These are phyloP conservation scores for Channa striata DNA, from an alignment of 2,797 vertebrate species.

Conservation along the genomic window DNA sequence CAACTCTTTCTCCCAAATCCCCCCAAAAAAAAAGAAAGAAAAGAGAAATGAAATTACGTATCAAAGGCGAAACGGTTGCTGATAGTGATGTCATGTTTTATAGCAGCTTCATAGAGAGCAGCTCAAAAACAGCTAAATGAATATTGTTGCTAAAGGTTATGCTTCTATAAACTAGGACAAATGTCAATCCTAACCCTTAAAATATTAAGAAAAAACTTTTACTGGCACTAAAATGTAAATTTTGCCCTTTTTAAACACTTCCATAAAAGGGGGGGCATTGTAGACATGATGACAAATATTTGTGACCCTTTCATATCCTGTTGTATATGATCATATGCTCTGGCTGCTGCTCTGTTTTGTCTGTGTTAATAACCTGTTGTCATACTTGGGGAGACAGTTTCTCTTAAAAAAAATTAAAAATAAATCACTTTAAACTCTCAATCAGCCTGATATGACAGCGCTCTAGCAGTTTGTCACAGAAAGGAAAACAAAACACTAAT, in stretches of 20 bases:
- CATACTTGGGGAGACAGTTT: neutral
- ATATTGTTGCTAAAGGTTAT: constrained; percentile 28
- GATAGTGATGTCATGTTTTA: constrained; percentile 50
- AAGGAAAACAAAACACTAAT: neutral
- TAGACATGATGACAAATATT: neutral
- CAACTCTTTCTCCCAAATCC: constrained; percentile 35
- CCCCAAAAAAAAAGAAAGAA: neutral
- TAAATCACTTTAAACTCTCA: neutral
- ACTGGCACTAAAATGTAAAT: too few relatives aligned
- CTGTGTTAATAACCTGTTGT: neutral
- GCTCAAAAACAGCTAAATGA: constrained; percentile 16
- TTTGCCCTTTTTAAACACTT: neutral
- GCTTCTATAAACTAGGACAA: neutral
- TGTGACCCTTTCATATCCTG: neutral
- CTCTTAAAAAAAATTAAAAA: too few relatives aligned
- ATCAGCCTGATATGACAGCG: neutral
- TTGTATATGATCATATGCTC: neutral
- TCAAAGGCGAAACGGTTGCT: constrained; percentile 60
- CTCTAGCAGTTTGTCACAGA: neutral
- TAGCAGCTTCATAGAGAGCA: constrained; percentile 30
- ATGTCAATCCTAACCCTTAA: neutral
- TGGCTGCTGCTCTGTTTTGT: neutral
- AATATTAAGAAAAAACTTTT: neutral
- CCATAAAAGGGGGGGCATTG: neutral
- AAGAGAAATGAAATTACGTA: constrained; percentile 27